phyloP scores from a whole-genome alignment of 1,140 invertebrate species.

The Scaptomyza pallida region DNA sequence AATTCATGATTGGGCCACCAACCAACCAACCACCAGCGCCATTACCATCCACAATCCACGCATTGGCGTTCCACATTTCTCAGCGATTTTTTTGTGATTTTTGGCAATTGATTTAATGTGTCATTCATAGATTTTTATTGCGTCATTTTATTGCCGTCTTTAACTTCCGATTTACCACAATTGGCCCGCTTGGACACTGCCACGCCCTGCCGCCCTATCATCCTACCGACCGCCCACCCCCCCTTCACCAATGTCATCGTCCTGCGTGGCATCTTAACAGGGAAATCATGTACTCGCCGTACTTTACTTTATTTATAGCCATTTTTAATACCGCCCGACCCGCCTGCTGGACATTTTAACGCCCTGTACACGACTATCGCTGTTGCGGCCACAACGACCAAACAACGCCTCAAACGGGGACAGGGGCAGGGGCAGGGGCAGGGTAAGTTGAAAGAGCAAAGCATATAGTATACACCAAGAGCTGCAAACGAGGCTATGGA shows the following conservation, averaged over 20 bases:
- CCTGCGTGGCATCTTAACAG: slow-evolving; percentile 80
- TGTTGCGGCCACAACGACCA: no score
- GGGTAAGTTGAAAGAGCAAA: neutral
- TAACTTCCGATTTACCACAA: slow-evolving; percentile 84
- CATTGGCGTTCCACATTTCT: slow-evolving; percentile 59
- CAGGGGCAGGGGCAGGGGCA: neutral
- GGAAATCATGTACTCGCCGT: slow-evolving; percentile 84
- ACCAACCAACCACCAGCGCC: slow-evolving; percentile 30
- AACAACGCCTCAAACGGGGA: no score
- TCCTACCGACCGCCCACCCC: neutral
- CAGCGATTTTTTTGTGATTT: slow-evolving; percentile 74
- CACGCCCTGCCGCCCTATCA: slow-evolving; percentile 58
- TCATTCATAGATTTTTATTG: slow-evolving; percentile 84
- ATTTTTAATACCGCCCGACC: slow-evolving; percentile 81
- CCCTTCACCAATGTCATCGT: slow-evolving; percentile 42
- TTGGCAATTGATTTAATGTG: slow-evolving; percentile 84
- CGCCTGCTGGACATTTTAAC: slow-evolving; percentile 75
- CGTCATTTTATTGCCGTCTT: slow-evolving; percentile 83
- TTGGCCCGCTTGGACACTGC: slow-evolving; percentile 84
- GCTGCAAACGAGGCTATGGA: neutral
- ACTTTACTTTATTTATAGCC: slow-evolving; percentile 84
- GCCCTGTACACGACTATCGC: slow-evolving; percentile 51
- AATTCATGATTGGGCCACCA: slow-evolving; percentile 58
- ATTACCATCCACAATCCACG: slow-evolving; percentile 49
- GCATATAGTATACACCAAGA: no score